Conservation (phyloP, 2,797 vertebrate genomes). For the Enteromius radiatus region DNA sequence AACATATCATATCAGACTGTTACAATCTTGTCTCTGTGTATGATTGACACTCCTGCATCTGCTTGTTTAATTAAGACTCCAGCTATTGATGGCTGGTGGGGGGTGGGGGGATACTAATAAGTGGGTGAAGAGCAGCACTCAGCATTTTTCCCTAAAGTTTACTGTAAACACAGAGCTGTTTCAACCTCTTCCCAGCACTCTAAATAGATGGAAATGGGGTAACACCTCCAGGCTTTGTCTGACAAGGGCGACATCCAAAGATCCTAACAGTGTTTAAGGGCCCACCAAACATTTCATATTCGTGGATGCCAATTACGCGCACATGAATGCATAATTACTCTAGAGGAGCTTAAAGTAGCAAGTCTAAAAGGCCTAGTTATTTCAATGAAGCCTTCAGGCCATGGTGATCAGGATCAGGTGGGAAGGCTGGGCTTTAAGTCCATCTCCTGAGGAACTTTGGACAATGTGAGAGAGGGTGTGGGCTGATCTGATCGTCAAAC, state of each 20-base stretch:
- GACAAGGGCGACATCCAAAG: conserved; percentile 64
- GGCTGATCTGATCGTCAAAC: conserved; percentile 37
- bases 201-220: conserved; percentile 77
- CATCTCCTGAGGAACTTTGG: conserved; percentile 49
- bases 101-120: conserved; percentile 29
- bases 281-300: conserved; percentile 78
- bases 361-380: conserved; percentile 65
- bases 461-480: conserved; percentile 43
- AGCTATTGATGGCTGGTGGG: conserved; percentile 39
- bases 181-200: conserved; percentile 66
- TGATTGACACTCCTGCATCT: conserved; percentile 47
- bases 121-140: conserved; percentile 56
- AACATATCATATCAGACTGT: conserved; percentile 10
- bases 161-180: conserved; percentile 74
- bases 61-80: conserved; percentile 46
- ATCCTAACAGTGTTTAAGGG: conserved; percentile 67
- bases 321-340: conserved; percentile 77
- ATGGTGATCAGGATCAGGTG: conserved; percentile 40
- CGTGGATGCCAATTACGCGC: conserved; percentile 75
- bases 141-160: conserved; percentile 65
- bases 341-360: conserved; percentile 74
- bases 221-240: conserved; percentile 74
- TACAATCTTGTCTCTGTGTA: conserved; percentile 26
- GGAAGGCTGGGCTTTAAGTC: conserved; percentile 40
- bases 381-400: conserved; percentile 45